Evolutionary conservation across 2,888 invertebrate species (phyloP), one percentile per base, ranked within the genome.

Genomic region (Polia nebulosa): DNA sequence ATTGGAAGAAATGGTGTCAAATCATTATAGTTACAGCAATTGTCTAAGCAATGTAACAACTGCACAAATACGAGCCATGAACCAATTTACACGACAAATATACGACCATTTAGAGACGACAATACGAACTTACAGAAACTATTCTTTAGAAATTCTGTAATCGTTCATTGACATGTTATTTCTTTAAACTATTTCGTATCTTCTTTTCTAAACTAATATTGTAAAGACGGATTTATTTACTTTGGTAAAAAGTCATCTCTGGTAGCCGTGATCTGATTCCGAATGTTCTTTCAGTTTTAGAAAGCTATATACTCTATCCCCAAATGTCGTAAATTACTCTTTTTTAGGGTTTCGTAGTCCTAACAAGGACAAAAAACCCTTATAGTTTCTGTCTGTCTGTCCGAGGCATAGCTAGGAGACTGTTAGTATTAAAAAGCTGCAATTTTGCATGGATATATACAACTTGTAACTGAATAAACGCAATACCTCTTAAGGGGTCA

Each of bases 11-110:
- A 92, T 89, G 83, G 90, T 93, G 93, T 91, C 93, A 89, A 84
- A 87, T 85, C 77, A 83, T 87, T 85, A 89, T 89, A 87, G 87
- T 89, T 84, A 85, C 80, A 84, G 88, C 91, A 90, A 90, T 90
- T 90, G 90, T 87, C 87, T 83, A 83, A 90, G 87, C 83, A 81
- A 80, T 84, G 83, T 77, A 81, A 80, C 93, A 94, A 88, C 94
- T 94, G 93, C 73, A 86, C 89, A 93, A 94, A 94, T 87, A 90
- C 69, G 74, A 81, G 83, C 92, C 91, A 88, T 93, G 92, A 91
- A 92, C 93, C 89, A 93, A 93, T 93, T 93, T 92, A 91, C 88
- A 88, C 83, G 82, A 87, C 83, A 90, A 90, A 90, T 85, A 89
- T 84, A 87, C 78, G 81, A 87, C 88, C 86, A 88, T 89, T 89